Percentiles rank a stretch among this genome's conserved stretches.
Evolutionary conservation across 2,888 invertebrate genomes (phyloP).

Genomic region (Ormyrus pomaceus): DNA sequence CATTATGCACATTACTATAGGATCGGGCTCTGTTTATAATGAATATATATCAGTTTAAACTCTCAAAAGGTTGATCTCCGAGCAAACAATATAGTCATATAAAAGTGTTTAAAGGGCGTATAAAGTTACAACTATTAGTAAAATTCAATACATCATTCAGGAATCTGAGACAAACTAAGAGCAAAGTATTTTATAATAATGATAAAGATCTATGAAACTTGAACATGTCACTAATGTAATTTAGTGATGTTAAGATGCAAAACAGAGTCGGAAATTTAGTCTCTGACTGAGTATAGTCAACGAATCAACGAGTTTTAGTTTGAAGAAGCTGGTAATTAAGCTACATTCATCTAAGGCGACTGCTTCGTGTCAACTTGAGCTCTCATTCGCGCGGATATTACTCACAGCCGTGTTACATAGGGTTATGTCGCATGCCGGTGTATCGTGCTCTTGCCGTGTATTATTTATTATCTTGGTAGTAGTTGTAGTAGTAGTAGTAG

Average conservation of each 20-base stretch:
- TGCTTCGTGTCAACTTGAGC: conserved; percentile 59
- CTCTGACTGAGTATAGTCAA: conserved; percentile 7
- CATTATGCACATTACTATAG: conserved; percentile 24
- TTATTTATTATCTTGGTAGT: conserved; percentile 61
- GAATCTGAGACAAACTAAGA: neutral
- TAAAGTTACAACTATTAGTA: conserved; percentile 20
- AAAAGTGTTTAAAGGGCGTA: neutral
- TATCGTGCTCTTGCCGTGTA: conserved; percentile 71
- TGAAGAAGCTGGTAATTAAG: conserved; percentile 42
- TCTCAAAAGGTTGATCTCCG: neutral
- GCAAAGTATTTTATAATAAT: neutral
- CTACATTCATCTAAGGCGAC: conserved; percentile 56
- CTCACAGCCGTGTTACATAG: conserved; percentile 65
- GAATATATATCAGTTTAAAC: neutral
- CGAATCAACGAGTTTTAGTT: conserved; percentile 24
- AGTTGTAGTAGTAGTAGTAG: conserved; percentile 54
- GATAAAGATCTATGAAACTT: conserved; percentile 7
- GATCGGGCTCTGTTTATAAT: conserved; percentile 34
- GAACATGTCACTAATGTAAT: conserved; percentile 4
- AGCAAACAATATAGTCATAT: neutral
- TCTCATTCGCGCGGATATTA: conserved; percentile 63
- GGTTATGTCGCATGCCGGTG: conserved; percentile 69
- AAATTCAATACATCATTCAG: conserved; percentile 6
- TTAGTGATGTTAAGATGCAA: conserved; percentile 16
- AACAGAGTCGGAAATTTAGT: conserved; percentile 13